A percentile compares a stretch with the other conserved stretches of the same genome.
Conservation (phyloP, 2,888 invertebrate species). For the Aleiodes testaceus region DNA sequence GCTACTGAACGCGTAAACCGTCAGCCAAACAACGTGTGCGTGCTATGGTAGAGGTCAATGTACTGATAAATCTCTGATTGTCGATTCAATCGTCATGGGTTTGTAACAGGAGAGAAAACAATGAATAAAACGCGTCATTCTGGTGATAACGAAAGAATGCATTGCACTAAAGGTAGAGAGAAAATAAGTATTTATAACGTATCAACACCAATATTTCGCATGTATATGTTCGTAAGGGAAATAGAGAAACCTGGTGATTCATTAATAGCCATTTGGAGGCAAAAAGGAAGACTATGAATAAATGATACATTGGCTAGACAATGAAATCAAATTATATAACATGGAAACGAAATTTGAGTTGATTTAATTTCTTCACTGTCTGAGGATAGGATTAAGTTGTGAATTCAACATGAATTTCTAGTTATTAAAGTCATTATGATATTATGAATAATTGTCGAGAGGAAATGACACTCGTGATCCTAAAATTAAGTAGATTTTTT, state of each 20-base stretch:
- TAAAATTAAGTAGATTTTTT: neutral
- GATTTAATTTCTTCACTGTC: conserved; percentile 1
- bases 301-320: conserved; percentile 6
- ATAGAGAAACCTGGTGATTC: neutral
- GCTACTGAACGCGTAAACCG: conserved; percentile 47
- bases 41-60: conserved; percentile 55
- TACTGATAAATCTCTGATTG: conserved; percentile 61
- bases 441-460: conserved; percentile 3
- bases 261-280: neutral
- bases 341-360: neutral
- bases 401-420: neutral
- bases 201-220: no score
- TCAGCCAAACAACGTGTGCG: conserved; percentile 47
- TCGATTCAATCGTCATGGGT: conserved; percentile 48
- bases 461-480: conserved; percentile 10
- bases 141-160: neutral
- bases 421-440: conserved; percentile 18
- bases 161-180: no score
- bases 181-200: no score
- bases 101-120: conserved; percentile 3
- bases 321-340: conserved; percentile 22
- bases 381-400: conserved; percentile 3
- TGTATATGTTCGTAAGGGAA: no score
- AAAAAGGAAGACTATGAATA: neutral
- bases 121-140: conserved; percentile 8